phyloP scores from a whole-genome alignment of 2,888 invertebrate species.

The Torymus texanus region DNA sequence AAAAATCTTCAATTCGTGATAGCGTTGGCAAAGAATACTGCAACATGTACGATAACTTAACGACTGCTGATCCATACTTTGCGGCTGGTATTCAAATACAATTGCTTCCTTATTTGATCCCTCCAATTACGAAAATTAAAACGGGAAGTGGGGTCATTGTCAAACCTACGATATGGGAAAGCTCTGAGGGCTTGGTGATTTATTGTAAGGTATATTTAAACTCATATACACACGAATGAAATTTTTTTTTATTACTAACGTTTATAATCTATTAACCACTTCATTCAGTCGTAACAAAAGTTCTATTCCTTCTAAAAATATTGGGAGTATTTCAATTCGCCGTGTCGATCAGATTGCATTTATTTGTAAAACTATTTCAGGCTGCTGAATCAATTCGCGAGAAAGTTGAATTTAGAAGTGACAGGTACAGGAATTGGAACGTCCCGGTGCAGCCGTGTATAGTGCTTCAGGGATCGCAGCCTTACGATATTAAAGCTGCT shows the following conservation, averaged over 20 bases:
- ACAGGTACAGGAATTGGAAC: conserved; percentile 39
- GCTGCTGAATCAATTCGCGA: not conserved
- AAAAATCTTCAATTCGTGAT: conserved; percentile 22
- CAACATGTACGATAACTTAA: not conserved
- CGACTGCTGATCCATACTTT: not conserved
- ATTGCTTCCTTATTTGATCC: conserved; percentile 43
- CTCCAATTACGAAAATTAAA: conserved; percentile 35
- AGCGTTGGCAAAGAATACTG: conserved; percentile 25
- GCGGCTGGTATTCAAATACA: conserved; percentile 34
- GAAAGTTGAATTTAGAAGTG: conserved; percentile 23
- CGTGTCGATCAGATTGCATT: not conserved
- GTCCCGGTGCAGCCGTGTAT: conserved; percentile 23
- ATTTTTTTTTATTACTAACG: not conserved
- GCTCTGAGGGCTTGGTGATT: conserved; percentile 49
- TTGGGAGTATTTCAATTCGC: too few relatives aligned
- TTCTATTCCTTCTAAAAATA: too few relatives aligned
- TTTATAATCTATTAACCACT: too few relatives aligned
- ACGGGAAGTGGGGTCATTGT: conserved; percentile 34
- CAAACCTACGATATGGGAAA: conserved; percentile 40
- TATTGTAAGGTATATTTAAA: conserved; percentile 40
- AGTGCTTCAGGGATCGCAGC: conserved; percentile 25
- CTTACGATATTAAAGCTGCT: conserved; percentile 24
- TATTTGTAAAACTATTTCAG: conserved; percentile 8
- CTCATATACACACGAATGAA: not conserved
- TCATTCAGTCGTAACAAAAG: too few relatives aligned